Conservation (phyloP, 2,797 vertebrate species). For the Pachyuromys duprasi region DNA sequence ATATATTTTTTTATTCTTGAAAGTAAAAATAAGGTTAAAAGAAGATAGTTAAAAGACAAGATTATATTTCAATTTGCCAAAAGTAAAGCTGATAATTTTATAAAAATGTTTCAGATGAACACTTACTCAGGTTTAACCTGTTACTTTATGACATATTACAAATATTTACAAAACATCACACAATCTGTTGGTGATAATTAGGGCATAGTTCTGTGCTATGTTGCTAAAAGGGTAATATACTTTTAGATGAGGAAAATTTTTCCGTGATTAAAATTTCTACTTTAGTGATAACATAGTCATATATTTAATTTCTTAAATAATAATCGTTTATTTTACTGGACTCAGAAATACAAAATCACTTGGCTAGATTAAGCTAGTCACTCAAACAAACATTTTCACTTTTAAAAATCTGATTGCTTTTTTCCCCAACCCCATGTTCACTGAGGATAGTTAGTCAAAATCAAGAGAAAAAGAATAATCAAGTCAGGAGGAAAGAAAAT, state of each 20-base stretch:
- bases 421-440: not conserved
- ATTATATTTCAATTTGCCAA: conserved; percentile 16
- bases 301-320: not conserved
- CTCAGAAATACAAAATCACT: not conserved
- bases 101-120: not conserved
- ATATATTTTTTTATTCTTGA: not conserved
- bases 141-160: not conserved
- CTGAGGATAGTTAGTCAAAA: not conserved
- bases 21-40: not conserved
- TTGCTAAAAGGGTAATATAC: not conserved
- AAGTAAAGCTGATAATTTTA: conserved; percentile 18
- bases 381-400: not conserved
- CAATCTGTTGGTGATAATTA: not conserved
- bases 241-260: not conserved
- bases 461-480: conserved; percentile 10
- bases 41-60: not conserved
- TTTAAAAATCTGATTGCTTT: conserved; percentile 17
- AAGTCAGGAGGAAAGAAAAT: conserved; percentile 13
- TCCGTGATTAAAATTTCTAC: not conserved
- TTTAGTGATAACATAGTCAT: not conserved
- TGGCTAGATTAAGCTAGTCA: not conserved
- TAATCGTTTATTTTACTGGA: not conserved
- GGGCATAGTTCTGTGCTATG: not conserved
- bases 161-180: not conserved
- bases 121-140: not conserved